Evolutionary conservation across 1,140 invertebrate species (phyloP), one percentile per base, ranked within the genome.

Genomic region (Drosophila triauraria): DNA sequence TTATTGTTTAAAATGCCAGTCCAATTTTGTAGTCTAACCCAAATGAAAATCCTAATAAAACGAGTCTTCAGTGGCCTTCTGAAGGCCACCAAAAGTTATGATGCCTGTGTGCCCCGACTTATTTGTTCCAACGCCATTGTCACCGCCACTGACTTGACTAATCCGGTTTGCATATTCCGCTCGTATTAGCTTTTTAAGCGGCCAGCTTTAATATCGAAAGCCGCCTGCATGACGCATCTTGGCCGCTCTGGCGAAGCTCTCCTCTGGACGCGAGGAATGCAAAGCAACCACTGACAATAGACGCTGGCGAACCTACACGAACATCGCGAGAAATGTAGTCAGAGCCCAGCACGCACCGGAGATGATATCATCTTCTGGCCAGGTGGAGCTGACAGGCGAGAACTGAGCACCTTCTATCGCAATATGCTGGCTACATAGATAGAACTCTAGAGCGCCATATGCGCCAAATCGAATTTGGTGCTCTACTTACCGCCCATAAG

Each of bases 401-500:
- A 57, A 17, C 32, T 20, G 17, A 44, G 42, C 23, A 35, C 17
- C 17, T 60, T 59, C 30, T 35, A 44, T 42, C 65, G 50, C 61
- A 54, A 50, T 75, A 67, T 40, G 43, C 67, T 9, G 57, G 23
- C n/a, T 53, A 67, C 50, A 40, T 13, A n/a, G 47, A 43, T 25
- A 20, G 38, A 30, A 35, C 15, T 43, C 27, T 13, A n/a, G 8
- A 9, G 53, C 46, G 30, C 67, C 69, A 72, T 60, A 74, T 74
- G 53, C 32, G 32, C 56, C 15, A 38, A 47, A 63, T 59, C 25
- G 4, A 65, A 74, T 80, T 74, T 2, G 8, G 46, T 47, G 44
- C 43, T 64, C 67, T 60, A 96, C 96, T 97, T 93, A 97, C 96
- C 93, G 96, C 96, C 93, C 97, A 97, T 74, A 97, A 92, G 80